Base-by-base conservation (phyloP, 2,888 invertebrate genomes). In the Halocaridina rubra region DNA sequence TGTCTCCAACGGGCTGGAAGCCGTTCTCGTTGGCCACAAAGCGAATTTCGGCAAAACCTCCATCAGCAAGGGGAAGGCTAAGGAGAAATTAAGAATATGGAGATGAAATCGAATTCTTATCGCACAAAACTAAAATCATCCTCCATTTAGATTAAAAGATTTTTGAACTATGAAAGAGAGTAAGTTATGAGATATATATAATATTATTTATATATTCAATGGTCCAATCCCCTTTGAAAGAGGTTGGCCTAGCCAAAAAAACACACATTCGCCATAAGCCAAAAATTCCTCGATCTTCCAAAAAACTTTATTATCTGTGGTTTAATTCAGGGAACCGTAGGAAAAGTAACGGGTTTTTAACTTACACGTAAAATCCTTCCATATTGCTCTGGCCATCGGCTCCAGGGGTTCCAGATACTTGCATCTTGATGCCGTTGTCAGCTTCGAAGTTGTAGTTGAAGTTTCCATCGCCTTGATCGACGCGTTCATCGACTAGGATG, bases 361-460 rank as follows among this genome's bases (percentile, higher is more conserved):
- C 64, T 75, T n/a, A 82, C 81, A 67, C 71, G 77, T 57, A 77
- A 22, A 46, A 13, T 39, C 81, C 81, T 59, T 71, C 30, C 59
- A 77, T 82, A 71, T 77, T 82, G 81, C 29, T 33, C 71, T 69
- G 69, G 19, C 81, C 81, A 10, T 22, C 77, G 3, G 39, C 19
- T 7, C 77, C 77, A 2, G 57, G 81, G 5, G 19, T 33, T 24
- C 81, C 81, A 57, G 69, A 19, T 16, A 59, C 81, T 8, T 53
- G 22, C 76, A 77, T 57, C 33, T 57, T 29, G 77, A 71, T 77
- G 77, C 81, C 77, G 77, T 82, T 77, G 24, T 82, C 81, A 71
- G 81, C 69, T 71, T 82, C 81, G 75, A 77, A 71, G 69, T 76
- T 71, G 24, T 77, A 82, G 33, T 77, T 76, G 81, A 82, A 82